Evolutionary conservation across 1,140 invertebrate species (phyloP).

Genomic region (Bursaphelenchus mucronatus): DNA sequence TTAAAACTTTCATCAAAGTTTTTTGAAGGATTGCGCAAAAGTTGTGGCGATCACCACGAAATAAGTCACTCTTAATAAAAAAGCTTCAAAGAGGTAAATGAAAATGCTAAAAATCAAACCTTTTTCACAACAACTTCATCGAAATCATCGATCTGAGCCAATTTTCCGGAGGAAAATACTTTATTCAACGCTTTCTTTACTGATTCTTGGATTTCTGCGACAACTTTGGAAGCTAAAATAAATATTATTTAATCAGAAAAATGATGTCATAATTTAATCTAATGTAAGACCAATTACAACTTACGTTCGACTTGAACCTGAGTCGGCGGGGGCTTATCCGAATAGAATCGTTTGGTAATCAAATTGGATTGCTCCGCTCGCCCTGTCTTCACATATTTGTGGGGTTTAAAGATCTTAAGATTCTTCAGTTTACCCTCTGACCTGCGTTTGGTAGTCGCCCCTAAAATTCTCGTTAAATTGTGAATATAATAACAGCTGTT

Average conservation of each 20-base stretch:
- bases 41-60: no score
- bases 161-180: slow-evolving; percentile 11
- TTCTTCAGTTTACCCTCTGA: no score
- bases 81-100: no score
- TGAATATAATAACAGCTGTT: no score
- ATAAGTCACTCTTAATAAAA: no score
- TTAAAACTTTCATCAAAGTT: no score
- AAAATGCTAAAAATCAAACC: no score
- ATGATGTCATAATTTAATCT: background rate
- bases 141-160: slow-evolving; percentile 5
- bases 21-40: no score
- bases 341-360: slow-evolving; percentile 12
- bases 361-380: slow-evolving; percentile 9
- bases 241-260: background rate
- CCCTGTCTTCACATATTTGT: background rate
- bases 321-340: background rate
- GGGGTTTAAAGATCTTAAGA: no score
- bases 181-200: slow-evolving; percentile 4
- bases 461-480: no score
- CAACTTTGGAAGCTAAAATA: slow-evolving; percentile 13
- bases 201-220: background rate
- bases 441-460: no score
- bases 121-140: no score
- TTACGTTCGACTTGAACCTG: slow-evolving; percentile 17
- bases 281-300: background rate